Evolutionary conservation across 2,113 vertebrate genomes (phyloP).

Genomic region (Anarrhichthys ocellatus): DNA sequence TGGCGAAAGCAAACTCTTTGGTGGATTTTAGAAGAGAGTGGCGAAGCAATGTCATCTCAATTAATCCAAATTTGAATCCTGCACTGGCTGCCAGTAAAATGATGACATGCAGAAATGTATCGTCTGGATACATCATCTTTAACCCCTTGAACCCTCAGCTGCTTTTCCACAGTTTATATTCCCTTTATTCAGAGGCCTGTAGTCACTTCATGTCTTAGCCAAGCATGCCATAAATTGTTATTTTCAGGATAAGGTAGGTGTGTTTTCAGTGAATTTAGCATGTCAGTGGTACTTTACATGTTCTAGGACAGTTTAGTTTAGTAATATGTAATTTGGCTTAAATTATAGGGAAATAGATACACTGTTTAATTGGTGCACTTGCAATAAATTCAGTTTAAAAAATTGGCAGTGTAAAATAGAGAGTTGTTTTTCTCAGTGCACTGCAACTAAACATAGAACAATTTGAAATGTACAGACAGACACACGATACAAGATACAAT

Average conservation of each 20-base stretch:
- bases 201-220: background rate
- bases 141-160: background rate
- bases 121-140: background rate
- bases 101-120: background rate
- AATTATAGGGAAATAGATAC: too few relatives aligned
- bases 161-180: background rate
- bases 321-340: too few relatives aligned
- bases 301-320: background rate
- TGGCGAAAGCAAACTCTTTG: background rate
- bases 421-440: background rate
- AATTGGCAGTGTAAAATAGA: background rate
- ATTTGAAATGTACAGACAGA: background rate
- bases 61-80: background rate
- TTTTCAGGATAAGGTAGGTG: background rate
- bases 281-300: background rate
- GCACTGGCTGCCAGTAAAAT: background rate
- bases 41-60: background rate
- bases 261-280: background rate
- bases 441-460: background rate
- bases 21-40: background rate
- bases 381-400: too few relatives aligned
- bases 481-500: background rate
- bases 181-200: background rate
- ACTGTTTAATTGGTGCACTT: too few relatives aligned
- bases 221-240: background rate